phyloP scores from a whole-genome alignment of 2,113 vertebrate species.

The Cettia cetti region DNA sequence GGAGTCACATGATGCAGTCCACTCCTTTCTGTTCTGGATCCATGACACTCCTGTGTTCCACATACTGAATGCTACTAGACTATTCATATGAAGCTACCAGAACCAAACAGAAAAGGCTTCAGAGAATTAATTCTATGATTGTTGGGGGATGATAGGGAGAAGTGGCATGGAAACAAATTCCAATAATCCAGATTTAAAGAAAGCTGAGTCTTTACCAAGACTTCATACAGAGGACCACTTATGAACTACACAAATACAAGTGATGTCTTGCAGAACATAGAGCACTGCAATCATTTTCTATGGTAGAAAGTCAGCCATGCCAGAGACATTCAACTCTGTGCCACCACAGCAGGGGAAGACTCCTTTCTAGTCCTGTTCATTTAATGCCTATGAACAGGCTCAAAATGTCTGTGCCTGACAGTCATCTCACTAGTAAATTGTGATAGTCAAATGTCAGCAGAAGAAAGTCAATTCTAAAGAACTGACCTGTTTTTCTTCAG shows the following conservation, averaged over 20 bases:
- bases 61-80: neutral
- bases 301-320: neutral
- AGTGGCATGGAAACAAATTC: neutral
- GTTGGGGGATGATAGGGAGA: rapidly evolving
- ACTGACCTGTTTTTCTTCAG: neutral
- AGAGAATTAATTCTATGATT: neutral
- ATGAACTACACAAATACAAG: neutral
- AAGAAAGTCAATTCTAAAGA: neutral
- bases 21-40: neutral
- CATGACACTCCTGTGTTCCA: neutral
- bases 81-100: neutral
- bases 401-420: constrained; percentile 16
- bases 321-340: neutral
- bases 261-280: rapidly evolving
- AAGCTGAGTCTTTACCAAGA: neutral
- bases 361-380: neutral
- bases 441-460: neutral
- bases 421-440: constrained; percentile 3
- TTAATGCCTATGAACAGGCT: neutral
- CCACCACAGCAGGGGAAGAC: neutral
- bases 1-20: neutral
- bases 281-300: neutral
- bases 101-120: neutral
- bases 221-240: neutral
- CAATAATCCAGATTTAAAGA: neutral